Conservation (phyloP, 2,113 vertebrate species). For the Microtus richardsoni region DNA sequence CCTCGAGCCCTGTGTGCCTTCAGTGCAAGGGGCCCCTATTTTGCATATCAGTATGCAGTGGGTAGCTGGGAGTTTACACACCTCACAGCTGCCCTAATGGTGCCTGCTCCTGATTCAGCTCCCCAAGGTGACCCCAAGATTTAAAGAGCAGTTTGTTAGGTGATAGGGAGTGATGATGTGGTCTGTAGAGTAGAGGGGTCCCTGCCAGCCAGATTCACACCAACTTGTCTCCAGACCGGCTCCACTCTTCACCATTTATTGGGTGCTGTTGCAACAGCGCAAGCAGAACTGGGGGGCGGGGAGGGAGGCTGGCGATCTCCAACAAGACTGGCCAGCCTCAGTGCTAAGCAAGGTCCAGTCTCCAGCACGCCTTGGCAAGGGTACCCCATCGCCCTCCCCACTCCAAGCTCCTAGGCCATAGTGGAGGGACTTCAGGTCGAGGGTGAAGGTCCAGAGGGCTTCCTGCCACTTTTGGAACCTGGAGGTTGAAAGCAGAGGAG, state of each 20-base stretch:
- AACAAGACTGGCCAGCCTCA: not conserved
- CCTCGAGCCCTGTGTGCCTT: not conserved
- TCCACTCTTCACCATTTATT: constrained; percentile 69
- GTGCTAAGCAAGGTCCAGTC: not conserved
- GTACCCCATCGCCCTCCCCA: not conserved
- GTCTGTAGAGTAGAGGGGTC: not conserved
- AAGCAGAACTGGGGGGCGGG: not conserved
- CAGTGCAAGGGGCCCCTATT: not conserved
- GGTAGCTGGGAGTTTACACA: not conserved
- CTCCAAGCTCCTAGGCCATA: constrained; percentile 51
- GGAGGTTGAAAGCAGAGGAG: constrained; percentile 6
- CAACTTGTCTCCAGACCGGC: not conserved
- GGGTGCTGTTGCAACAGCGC: not conserved
- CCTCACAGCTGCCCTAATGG: not conserved
- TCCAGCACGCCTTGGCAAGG: not conserved
- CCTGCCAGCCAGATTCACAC: not conserved
- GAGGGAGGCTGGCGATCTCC: not conserved
- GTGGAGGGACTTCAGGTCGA: constrained; percentile 45
- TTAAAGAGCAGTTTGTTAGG: not conserved
- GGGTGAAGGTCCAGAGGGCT: constrained; percentile 45
- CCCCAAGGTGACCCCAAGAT: not conserved
- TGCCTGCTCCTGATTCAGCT: not conserved
- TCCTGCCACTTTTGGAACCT: constrained; percentile 72
- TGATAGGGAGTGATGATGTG: not conserved
- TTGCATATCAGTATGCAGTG: not conserved